Evolutionary conservation across 2,888 invertebrate species (phyloP), one percentile per base, ranked within the genome.

Genomic region (Resseliella maxima): DNA sequence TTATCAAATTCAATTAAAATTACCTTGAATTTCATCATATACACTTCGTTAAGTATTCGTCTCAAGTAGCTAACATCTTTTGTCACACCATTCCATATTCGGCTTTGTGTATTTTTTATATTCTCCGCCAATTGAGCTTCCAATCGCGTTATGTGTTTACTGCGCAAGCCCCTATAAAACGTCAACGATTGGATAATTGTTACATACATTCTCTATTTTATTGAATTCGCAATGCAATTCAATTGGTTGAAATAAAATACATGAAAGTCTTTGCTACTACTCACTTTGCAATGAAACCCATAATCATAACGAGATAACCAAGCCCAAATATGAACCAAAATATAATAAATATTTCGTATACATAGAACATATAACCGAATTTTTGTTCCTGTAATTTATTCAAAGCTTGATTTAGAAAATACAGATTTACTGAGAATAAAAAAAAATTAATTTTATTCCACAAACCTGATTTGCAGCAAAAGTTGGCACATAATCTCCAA

Each of bases 311-410:
- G 83, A 97, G 93, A 90, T 98, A 98, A 0, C 97, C 97, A 87
- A 98, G 92, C 0, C 98, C 97, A 89, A 97, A 97, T 87, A 97
- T 96, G 86, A 98, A 96, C 98, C 98, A 98, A 38, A 95, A 91
- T 46, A 97, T 94, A 0, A 97, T 92, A 88, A 96, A 95, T 87
- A 95, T 93, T 91, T 97, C 94, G 91, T 98, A 98, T 1, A 94
- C 94, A 91, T 98, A 98, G 1, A 94, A 91, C 87, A 93, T 92
- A 89, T 94, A 94, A 89, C 95, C 94, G 87, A 92, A 93, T 85
- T 90, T 89, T 12, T 89, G 88, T 5, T 50, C 18, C 86, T 85
- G 59, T 8, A 45, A 85, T 46, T 45, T 1, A 85, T 45, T 35
- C 18, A 83, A 83, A 83, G n/a, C n/a, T n/a, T n/a, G n/a, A n/a